phyloP scores from a whole-genome alignment of 2,113 vertebrate species.

The Calonectris borealis region DNA sequence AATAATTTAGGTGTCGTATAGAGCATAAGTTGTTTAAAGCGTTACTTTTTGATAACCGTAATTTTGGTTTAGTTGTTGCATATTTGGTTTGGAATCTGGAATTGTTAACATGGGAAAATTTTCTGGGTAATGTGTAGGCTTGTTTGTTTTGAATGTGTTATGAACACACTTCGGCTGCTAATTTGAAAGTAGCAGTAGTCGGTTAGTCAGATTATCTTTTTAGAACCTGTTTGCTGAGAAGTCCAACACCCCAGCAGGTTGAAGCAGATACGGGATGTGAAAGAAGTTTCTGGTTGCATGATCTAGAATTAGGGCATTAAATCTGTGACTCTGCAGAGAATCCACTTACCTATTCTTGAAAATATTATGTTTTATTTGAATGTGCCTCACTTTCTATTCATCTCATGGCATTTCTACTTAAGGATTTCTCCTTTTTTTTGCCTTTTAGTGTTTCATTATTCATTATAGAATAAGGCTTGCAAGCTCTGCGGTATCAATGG shows the following conservation, averaged over 20 bases:
- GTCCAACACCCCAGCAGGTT: background rate
- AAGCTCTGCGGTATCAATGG: background rate
- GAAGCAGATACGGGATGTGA: background rate
- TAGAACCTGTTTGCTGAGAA: background rate
- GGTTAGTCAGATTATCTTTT: constrained; percentile 29
- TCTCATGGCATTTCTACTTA: background rate
- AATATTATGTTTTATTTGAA: background rate
- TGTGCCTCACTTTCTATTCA: background rate
- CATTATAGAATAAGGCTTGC: background rate
- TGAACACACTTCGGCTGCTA: constrained; percentile 53
- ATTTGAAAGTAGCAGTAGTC: constrained; percentile 23
- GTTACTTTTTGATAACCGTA: constrained; percentile 22
- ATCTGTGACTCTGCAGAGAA: background rate
- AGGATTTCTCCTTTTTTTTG: background rate
- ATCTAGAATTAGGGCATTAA: background rate
- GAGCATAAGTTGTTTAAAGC: constrained; percentile 14
- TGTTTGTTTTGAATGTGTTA: constrained; percentile 69
- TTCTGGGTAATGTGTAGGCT: constrained; percentile 57
- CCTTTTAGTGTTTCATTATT: background rate
- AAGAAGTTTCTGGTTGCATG: background rate
- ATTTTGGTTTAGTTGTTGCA: constrained; percentile 27
- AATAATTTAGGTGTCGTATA: background rate
- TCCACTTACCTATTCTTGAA: background rate
- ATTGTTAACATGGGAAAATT: constrained; percentile 47
- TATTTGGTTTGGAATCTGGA: constrained; percentile 56